These are phyloP conservation scores for Arctopsyche grandis DNA, from an alignment of 1,140 invertebrate genomes.

Conservation along the genomic window DNA sequence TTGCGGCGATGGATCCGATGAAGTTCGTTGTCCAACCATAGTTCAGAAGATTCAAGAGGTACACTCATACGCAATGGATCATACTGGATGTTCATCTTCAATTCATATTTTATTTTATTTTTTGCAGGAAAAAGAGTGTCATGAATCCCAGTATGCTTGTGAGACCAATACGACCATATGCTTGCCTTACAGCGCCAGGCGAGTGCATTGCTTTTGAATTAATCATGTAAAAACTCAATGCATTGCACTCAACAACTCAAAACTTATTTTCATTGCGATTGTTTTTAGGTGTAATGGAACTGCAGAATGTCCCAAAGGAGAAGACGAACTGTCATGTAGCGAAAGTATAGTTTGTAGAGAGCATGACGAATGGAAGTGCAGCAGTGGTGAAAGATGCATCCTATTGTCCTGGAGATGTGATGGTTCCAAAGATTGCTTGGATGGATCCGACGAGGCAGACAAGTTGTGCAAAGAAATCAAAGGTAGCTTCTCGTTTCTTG, in stretches of 20 bases:
- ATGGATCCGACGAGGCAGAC: constrained; percentile 74
- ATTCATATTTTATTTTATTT: too few species aligned
- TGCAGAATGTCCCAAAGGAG: constrained; percentile 75
- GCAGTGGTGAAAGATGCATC: constrained; percentile 67
- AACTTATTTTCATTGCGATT: background rate
- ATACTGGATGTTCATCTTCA: too few species aligned
- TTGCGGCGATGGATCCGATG: constrained; percentile 50
- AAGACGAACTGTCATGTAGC: constrained; percentile 71
- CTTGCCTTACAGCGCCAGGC: constrained; percentile 61
- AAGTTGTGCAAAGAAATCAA: constrained; percentile 60
- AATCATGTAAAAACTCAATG: too few species aligned
- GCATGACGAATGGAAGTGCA: constrained; percentile 60
- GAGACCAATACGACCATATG: constrained; percentile 59
- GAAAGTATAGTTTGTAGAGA: background rate
- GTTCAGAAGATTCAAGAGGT: constrained; percentile 10
- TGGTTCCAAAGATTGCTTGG: constrained; percentile 72
- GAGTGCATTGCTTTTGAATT: constrained; percentile 54
- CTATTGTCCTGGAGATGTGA: constrained; percentile 69
- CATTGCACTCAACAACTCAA: background rate
- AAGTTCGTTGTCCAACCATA: constrained; percentile 40
- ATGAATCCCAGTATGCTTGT: constrained; percentile 64
- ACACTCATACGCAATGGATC: too few species aligned
- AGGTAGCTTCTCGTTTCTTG: constrained; percentile 14
- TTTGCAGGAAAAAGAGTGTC: constrained; percentile 55
- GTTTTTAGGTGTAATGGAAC: constrained; percentile 73